Evolutionary conservation across 1,140 invertebrate genomes (phyloP).

Genomic region (Brachionus asplanchnoidis): DNA sequence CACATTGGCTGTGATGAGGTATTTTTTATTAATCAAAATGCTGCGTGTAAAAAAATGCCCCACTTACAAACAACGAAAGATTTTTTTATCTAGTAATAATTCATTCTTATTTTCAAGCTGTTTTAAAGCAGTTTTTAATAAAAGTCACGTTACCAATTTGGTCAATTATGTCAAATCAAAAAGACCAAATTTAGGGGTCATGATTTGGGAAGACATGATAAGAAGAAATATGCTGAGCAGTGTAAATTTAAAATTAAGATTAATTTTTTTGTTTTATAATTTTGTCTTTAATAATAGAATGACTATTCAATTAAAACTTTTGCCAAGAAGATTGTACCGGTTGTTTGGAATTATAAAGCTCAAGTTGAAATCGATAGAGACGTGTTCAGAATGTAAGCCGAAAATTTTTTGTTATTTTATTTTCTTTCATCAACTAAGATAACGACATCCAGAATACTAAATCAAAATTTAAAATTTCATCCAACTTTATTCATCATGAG

Average conservation of each 20-base stretch:
- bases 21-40: neutral
- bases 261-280: neutral
- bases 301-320: neutral
- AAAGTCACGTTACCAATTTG: constrained; percentile 19
- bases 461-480: too few relatives aligned
- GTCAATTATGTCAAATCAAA: constrained; percentile 40
- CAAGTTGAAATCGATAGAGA: constrained; percentile 3
- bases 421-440: too few relatives aligned
- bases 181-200: neutral
- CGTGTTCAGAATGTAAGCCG: constrained; percentile 9
- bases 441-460: too few relatives aligned
- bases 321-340: constrained; percentile 1
- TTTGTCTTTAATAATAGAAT: neutral
- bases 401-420: too few relatives aligned
- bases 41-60: neutral
- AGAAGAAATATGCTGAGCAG: neutral
- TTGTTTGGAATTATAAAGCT: constrained; percentile 38
- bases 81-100: constrained; percentile 36
- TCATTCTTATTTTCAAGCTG: neutral
- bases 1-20: constrained; percentile 42
- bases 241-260: neutral
- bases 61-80: constrained; percentile 30
- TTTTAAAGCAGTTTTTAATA: neutral
- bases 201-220: constrained; percentile 42
- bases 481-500: too few relatives aligned